A percentile compares a stretch with the other conserved stretches of the same genome.
Conservation (phyloP, 2,888 invertebrate genomes). For the Anoplius nigerrimus region DNA sequence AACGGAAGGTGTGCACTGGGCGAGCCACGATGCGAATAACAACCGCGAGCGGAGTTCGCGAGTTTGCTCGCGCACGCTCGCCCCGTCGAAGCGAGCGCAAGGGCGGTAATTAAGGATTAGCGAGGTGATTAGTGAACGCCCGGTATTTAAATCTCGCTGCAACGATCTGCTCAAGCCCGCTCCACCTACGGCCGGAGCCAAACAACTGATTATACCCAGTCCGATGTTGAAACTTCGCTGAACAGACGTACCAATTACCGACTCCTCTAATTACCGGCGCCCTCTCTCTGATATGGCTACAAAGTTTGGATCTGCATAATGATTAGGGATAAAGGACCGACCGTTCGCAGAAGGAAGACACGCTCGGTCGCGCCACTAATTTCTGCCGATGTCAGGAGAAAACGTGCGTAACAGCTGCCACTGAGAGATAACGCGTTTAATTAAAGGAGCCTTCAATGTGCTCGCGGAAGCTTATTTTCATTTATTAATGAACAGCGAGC, state of each 20-base stretch:
- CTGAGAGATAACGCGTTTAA: too few relatives aligned
- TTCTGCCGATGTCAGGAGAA: too few relatives aligned
- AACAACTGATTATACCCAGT: constrained; percentile 44
- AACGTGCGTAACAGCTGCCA: too few relatives aligned
- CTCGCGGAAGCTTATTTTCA: too few relatives aligned
- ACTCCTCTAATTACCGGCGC: constrained; percentile 43
- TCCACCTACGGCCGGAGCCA: constrained; percentile 13
- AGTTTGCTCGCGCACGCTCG: background rate
- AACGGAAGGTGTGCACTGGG: constrained; percentile 49
- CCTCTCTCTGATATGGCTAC: constrained; percentile 32
- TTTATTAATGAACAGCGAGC: too few relatives aligned
- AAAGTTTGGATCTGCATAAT: constrained; percentile 33
- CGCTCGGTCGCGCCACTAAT: too few relatives aligned
- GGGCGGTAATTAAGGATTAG: constrained; percentile 59
- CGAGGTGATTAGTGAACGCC: constrained; percentile 55
- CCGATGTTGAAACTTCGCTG: constrained; percentile 32
- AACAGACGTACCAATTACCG: constrained; percentile 43
- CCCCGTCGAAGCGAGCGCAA: constrained; percentile 3
- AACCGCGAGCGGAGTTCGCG: constrained; percentile 34
- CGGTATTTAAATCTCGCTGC: constrained; percentile 56
- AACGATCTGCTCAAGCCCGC: constrained; percentile 31
- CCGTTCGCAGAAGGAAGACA: background rate
- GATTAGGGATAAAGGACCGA: constrained; percentile 25
- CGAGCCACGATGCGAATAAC: constrained; percentile 44
- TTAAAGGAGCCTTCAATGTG: too few relatives aligned